phyloP scores from a whole-genome alignment of 1,140 invertebrate genomes.

The Bombus polaris region DNA sequence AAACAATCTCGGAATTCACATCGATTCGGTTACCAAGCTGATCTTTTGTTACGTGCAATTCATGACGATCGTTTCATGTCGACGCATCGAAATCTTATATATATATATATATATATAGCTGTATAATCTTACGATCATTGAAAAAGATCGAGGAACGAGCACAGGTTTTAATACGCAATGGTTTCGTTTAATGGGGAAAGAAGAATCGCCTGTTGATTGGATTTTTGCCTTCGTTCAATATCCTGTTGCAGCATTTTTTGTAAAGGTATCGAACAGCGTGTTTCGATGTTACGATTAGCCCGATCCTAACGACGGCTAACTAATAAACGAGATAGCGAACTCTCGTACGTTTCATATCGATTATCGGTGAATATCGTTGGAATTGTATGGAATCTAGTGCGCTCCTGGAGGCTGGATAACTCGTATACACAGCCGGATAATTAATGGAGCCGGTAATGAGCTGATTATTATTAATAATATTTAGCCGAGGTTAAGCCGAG shows the following conservation, averaged over 20 bases:
- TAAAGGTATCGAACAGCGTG: background rate
- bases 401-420: constrained; percentile 59
- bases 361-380: constrained; percentile 32
- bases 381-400: constrained; percentile 57
- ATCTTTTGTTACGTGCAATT: background rate
- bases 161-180: too few species aligned
- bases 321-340: background rate
- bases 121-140: background rate
- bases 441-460: constrained; percentile 82
- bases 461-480: constrained; percentile 83
- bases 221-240: background rate
- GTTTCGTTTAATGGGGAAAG: background rate
- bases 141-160: background rate
- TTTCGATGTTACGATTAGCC: background rate
- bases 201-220: background rate
- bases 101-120: background rate
- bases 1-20: constrained; percentile 1
- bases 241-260: background rate
- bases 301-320: background rate
- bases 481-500: constrained; percentile 81
- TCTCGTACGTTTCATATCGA: constrained; percentile 18
- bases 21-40: background rate
- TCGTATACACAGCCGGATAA: constrained; percentile 73
- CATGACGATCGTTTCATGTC: background rate
- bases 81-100: background rate